Evolutionary conservation across 2,797 vertebrate species (phyloP).

Genomic region (Cirrhinus molitorella): DNA sequence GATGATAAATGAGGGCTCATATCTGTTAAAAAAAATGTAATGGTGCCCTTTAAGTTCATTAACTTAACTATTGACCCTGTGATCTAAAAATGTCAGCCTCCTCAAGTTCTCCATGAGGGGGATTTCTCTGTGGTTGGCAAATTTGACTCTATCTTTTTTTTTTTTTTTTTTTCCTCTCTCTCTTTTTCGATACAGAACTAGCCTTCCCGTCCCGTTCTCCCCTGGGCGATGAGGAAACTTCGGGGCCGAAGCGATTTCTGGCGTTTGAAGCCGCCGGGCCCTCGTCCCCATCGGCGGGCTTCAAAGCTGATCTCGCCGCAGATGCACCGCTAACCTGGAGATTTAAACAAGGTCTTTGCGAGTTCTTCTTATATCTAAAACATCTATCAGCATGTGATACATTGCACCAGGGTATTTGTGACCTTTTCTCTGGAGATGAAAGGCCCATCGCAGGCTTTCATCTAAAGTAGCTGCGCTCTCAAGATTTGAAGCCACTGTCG

Average conservation of each 20-base stretch:
- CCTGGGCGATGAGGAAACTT: conserved; percentile 32
- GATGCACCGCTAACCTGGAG: conserved; percentile 51
- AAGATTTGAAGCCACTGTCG: conserved; percentile 64
- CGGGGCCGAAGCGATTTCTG: conserved; percentile 19
- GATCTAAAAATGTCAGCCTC: conserved; percentile 51
- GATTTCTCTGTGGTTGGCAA: conserved; percentile 41
- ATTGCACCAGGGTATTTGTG: conserved; percentile 68
- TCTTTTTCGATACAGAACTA: not conserved
- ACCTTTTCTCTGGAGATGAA: conserved; percentile 79
- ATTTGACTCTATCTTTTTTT: conserved; percentile 36
- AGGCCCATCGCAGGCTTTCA: conserved; percentile 71
- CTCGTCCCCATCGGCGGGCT: conserved; percentile 36
- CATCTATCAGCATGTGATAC: conserved; percentile 55
- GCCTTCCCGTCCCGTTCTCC: conserved; percentile 6
- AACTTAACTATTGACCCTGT: conserved; percentile 44
- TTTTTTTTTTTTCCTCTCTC: not conserved
- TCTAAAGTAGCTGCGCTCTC: conserved; percentile 69
- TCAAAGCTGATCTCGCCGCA: conserved; percentile 46
- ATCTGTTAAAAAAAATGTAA: conserved; percentile 40
- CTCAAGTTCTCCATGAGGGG: conserved; percentile 30
- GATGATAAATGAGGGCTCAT: conserved; percentile 18
- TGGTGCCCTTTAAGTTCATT: conserved; percentile 55
- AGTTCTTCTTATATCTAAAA: conserved; percentile 56
- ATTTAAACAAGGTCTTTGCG: conserved; percentile 53
- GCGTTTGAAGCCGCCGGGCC: conserved; percentile 25